Evolutionary conservation across 2,113 vertebrate species (phyloP).

Genomic region (Panthera uncia): DNA sequence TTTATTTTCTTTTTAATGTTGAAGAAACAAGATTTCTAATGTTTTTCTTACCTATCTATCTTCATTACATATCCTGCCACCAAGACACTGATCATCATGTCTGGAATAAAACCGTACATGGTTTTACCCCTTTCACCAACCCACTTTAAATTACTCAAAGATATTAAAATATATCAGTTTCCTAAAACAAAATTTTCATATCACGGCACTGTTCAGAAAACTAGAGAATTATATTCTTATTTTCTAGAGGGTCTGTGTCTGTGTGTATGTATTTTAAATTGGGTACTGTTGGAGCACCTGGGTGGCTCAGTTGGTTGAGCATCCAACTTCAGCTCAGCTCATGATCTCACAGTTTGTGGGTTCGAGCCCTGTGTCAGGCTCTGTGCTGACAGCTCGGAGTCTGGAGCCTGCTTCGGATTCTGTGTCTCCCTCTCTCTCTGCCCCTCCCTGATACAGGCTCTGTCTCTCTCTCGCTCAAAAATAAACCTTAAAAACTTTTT

Average conservation of each 20-base stretch:
- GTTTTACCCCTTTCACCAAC: not conserved
- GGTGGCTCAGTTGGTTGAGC: no score
- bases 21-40: not conserved
- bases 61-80: not conserved
- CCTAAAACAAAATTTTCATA: not conserved
- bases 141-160: not conserved
- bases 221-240: not conserved
- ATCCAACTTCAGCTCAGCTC: no score
- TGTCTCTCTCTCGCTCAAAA: no score
- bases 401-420: no score
- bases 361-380: no score
- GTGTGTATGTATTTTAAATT: not conserved
- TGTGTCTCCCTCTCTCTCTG: no score
- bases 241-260: not conserved
- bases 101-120: not conserved
- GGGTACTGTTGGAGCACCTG: not conserved
- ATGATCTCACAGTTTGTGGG: no score
- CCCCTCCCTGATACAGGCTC: no score
- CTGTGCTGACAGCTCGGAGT: no score
- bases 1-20: not conserved
- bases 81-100: not conserved
- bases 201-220: not conserved
- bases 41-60: not conserved
- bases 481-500: no score
- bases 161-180: not conserved